Evolutionary conservation across 37 sponge, comb jelly and placozoan species (phyloP).

Genomic region (Oscarella lobularis): DNA sequence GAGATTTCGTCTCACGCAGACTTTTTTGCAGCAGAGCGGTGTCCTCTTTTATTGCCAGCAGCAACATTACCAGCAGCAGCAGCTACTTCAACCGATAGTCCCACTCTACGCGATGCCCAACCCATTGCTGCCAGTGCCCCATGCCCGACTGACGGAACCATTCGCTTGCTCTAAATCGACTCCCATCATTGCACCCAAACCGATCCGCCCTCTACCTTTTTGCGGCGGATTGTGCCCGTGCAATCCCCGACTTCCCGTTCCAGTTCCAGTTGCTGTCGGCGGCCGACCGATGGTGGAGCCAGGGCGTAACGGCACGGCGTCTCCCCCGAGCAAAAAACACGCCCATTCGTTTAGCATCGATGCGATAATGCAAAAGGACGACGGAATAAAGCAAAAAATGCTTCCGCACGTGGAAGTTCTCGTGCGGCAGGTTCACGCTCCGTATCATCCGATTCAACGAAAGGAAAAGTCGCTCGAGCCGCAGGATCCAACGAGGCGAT

Average conservation of each 20-base stretch:
- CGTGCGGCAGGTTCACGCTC: background rate
- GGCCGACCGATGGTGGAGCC: background rate
- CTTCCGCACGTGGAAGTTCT: background rate
- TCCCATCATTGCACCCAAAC: background rate
- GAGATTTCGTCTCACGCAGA: too few species aligned
- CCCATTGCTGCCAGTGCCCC: too few species aligned
- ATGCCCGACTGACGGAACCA: too few species aligned
- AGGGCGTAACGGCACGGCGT: too few species aligned
- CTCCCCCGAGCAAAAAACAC: background rate
- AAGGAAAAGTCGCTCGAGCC: background rate
- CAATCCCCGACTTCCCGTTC: background rate
- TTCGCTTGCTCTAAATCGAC: too few species aligned
- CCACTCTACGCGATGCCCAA: too few species aligned
- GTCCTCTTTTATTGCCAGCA: too few species aligned
- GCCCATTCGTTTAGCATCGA: background rate
- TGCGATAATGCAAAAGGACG: background rate
- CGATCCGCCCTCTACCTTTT: background rate
- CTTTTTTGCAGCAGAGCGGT: too few species aligned
- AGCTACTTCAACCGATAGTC: too few species aligned
- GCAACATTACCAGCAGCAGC: too few species aligned
- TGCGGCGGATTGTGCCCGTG: background rate
- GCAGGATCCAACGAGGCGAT: background rate
- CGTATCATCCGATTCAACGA: background rate
- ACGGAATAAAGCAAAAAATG: background rate
- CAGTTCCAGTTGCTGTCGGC: background rate